Evolutionary conservation across 53 echinoderm and acorn worm species (phyloP).

Genomic region (Patiria pectinifera): DNA sequence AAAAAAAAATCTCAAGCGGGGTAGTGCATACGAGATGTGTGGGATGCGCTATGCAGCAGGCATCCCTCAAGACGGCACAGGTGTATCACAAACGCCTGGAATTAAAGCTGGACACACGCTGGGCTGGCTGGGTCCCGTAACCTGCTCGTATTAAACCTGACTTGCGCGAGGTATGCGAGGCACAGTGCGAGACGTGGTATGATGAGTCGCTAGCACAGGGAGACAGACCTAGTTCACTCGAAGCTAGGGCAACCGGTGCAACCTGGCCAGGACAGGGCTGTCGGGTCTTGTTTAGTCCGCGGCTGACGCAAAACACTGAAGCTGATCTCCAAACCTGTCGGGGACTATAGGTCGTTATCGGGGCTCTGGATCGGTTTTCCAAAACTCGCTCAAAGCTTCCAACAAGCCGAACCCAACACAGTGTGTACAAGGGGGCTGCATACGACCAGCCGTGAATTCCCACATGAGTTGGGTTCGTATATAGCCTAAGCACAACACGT

Average conservation of each 20-base stretch:
- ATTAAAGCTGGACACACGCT: conserved; percentile 38
- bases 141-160: conserved; percentile 20
- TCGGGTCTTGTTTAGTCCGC: conserved; percentile 54
- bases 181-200: background rate
- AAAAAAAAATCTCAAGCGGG: background rate
- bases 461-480: conserved; percentile 2
- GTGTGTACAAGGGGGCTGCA: background rate
- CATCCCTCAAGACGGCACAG: conserved; percentile 15
- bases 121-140: conserved; percentile 20
- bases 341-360: conserved; percentile 25
- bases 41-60: conserved; percentile 1
- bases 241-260: conserved; percentile 46
- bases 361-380: conserved; percentile 10
- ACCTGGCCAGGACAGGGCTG: conserved; percentile 14
- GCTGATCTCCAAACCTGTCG: conserved; percentile 31
- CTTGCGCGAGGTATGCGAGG: background rate
- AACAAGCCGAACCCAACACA: background rate
- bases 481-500: conserved; percentile 52
- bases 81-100: conserved; percentile 20
- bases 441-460: conserved; percentile 18
- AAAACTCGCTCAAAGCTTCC: background rate
- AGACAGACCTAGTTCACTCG: conserved; percentile 31
- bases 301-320: conserved; percentile 54
- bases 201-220: background rate
- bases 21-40: background rate